Percentiles rank a stretch among this genome's conserved stretches.
phyloP scores from a whole-genome alignment of 1,140 invertebrate genomes.

The Chironomus tepperi region DNA sequence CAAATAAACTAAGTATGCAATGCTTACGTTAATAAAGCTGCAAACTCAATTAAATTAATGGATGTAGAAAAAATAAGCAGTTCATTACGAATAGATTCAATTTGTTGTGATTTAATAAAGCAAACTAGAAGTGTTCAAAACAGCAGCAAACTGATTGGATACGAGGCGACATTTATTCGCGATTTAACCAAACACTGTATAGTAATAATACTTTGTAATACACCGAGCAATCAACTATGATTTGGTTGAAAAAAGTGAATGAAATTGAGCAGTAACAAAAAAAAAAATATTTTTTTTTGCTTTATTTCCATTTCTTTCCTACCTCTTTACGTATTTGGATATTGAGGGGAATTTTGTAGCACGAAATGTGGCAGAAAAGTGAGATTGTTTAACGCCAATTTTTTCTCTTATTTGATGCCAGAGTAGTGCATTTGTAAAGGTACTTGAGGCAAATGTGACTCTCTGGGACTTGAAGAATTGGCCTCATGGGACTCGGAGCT shows the following conservation, averaged over 20 bases:
- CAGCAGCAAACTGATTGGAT: no score
- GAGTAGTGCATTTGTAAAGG: no score
- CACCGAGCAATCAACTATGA: neutral
- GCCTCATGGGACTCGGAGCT: no score
- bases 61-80: no score
- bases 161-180: neutral
- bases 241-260: neutral
- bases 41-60: no score
- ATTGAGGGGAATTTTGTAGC: neutral
- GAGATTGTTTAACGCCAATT: conserved; percentile 11
- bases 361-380: neutral
- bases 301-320: neutral
- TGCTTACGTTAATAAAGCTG: no score
- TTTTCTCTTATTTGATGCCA: neutral
- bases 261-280: neutral
- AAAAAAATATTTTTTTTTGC: neutral
- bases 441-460: no score
- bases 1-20: no score
- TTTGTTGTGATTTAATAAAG: no score
- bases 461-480: no score
- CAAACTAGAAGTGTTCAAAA: no score
- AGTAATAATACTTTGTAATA: neutral
- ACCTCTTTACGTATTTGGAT: neutral
- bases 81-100: no score
- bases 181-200: neutral